Evolutionary conservation across 2,888 invertebrate species (phyloP).

Genomic region (Chamaedrilus cognettii): DNA sequence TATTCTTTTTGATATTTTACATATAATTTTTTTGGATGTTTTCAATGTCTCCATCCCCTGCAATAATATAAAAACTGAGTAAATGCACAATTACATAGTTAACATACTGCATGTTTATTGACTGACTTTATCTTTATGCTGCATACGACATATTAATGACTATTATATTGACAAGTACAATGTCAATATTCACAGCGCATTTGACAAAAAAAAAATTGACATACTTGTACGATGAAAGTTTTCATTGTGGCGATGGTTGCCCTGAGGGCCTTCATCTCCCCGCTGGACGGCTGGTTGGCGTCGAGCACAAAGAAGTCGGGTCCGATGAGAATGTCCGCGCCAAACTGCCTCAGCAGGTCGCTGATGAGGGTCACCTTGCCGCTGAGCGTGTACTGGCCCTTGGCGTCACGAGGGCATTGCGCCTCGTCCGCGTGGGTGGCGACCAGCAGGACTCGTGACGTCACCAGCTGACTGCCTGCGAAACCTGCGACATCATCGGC

Average conservation of each 20-base stretch:
- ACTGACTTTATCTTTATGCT: too few relatives aligned
- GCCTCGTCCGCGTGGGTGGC: slow-evolving; percentile 68
- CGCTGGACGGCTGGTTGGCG: slow-evolving; percentile 67
- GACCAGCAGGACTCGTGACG: slow-evolving; percentile 65
- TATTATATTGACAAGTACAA: too few relatives aligned
- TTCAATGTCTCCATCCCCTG: too few relatives aligned
- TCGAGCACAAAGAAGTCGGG: slow-evolving; percentile 67
- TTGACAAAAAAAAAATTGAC: not conserved
- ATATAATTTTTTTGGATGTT: too few relatives aligned
- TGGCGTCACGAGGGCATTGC: slow-evolving; percentile 63
- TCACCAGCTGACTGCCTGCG: slow-evolving; percentile 64
- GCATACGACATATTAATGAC: too few relatives aligned
- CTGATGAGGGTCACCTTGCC: slow-evolving; percentile 25
- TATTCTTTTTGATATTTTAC: too few relatives aligned
- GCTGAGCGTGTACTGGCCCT: slow-evolving; percentile 65
- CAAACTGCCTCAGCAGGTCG: slow-evolving; percentile 60
- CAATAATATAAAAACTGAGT: too few relatives aligned
- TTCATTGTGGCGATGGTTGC: slow-evolving; percentile 63
- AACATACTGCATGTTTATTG: too few relatives aligned
- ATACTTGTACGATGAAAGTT: slow-evolving; percentile 63
- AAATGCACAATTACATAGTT: too few relatives aligned
- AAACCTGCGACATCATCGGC: too few relatives aligned
- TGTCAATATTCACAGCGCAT: too few relatives aligned
- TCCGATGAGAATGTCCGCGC: slow-evolving; percentile 66
- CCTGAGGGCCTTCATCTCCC: slow-evolving; percentile 68